Percentiles rank a stretch among this genome's conserved stretches.
These are phyloP conservation scores for Etheostoma spectabile DNA, from an alignment of 2,113 vertebrate genomes.

Conservation along the genomic window DNA sequence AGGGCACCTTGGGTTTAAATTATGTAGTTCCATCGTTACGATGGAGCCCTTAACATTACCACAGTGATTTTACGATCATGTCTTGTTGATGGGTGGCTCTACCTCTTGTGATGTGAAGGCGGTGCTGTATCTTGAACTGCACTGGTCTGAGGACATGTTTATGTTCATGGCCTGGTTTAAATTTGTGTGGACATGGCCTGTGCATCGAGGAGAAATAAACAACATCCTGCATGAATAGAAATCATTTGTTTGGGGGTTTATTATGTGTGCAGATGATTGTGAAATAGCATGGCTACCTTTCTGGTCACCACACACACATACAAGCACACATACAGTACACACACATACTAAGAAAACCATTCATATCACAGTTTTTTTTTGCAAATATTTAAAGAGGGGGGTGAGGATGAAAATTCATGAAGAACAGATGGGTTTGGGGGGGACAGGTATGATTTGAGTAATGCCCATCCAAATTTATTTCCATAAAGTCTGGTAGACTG, in stretches of 20 bases:
- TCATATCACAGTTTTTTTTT: constrained; percentile 57
- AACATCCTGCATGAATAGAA: constrained; percentile 13
- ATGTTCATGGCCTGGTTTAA: neutral
- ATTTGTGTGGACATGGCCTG: constrained; percentile 8
- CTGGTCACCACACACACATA: constrained; percentile 1
- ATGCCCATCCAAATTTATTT: constrained; percentile 62
- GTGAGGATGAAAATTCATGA: constrained; percentile 73
- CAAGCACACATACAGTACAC: neutral
- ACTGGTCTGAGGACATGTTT: constrained; percentile 15
- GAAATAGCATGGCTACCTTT: constrained; percentile 35
- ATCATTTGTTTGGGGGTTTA: constrained; percentile 14
- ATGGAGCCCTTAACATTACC: constrained; percentile 40
- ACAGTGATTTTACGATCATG: constrained; percentile 50
- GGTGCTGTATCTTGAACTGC: constrained; percentile 15
- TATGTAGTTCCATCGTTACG: constrained; percentile 9
- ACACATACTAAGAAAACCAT: constrained; percentile 33
- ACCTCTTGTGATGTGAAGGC: constrained; percentile 1
- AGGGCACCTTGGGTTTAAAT: constrained; percentile 77
- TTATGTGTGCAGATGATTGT: constrained; percentile 11
- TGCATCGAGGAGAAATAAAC: constrained; percentile 26
- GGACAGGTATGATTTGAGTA: constrained; percentile 57
- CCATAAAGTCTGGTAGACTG: constrained; percentile 44
- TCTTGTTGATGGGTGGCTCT: constrained; percentile 41
- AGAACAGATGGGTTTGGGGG: constrained; percentile 66
- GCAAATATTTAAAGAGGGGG: constrained; percentile 73